Conservation (phyloP, 2,888 invertebrate species). For the Chymomyza amoena region DNA sequence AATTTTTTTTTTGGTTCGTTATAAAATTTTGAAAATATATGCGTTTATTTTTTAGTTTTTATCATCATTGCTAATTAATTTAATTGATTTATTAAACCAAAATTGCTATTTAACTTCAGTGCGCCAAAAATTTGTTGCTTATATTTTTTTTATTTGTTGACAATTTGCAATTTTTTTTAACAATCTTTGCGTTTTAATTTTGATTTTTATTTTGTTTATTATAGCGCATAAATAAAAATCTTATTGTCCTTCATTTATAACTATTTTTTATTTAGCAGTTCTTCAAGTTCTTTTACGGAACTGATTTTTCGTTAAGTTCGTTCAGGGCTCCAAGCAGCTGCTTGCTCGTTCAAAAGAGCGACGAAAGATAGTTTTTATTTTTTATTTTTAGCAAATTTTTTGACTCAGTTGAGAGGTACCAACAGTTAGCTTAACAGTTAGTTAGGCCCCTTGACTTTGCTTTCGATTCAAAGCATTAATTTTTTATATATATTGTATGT, state of each 20-base stretch:
- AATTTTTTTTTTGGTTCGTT: slow-evolving; percentile 44
- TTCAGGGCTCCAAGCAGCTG: background rate
- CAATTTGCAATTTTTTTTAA: slow-evolving; percentile 17
- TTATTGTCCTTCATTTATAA: slow-evolving; percentile 70
- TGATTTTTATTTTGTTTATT: slow-evolving; percentile 24
- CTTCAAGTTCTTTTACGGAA: slow-evolving; percentile 55
- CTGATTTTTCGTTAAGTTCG: slow-evolving; percentile 23
- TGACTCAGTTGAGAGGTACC: slow-evolving; percentile 27
- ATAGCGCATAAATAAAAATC: slow-evolving; percentile 66
- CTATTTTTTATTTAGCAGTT: slow-evolving; percentile 57
- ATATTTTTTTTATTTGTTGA: slow-evolving; percentile 33
- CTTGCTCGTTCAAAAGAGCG: too few species aligned
- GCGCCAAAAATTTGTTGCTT: slow-evolving; percentile 48
- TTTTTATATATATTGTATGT: slow-evolving; percentile 18
- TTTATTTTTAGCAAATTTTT: slow-evolving; percentile 16
- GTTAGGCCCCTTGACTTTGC: background rate
- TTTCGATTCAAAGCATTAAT: slow-evolving; percentile 6
- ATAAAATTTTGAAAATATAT: slow-evolving; percentile 70
- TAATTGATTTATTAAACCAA: slow-evolving; percentile 64
- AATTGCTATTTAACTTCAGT: slow-evolving; percentile 54
- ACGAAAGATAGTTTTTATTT: background rate
- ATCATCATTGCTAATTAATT: slow-evolving; percentile 61
- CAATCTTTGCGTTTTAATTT: slow-evolving; percentile 22
- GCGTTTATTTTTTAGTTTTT: slow-evolving; percentile 38
- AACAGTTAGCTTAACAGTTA: slow-evolving; percentile 28